Conservation (phyloP, 1,140 invertebrate genomes). For the Drosophila mojavensis region DNA sequence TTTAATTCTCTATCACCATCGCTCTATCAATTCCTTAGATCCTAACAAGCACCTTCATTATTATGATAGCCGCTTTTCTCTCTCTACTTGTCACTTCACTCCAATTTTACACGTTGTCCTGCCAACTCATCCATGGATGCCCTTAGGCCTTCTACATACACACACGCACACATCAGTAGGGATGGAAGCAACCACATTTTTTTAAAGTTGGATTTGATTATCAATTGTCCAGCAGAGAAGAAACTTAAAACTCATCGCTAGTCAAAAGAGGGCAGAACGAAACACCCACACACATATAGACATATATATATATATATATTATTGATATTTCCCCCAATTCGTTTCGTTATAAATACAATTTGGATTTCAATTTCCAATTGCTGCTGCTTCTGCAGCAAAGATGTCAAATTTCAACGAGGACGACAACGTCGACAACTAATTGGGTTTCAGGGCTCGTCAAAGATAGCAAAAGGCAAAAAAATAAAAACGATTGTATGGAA, state of each 20-base stretch:
- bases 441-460: slow-evolving; percentile 69
- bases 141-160: slow-evolving; percentile 2
- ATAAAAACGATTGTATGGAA: slow-evolving; percentile 18
- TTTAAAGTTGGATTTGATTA: slow-evolving; percentile 45
- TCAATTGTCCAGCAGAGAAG: slow-evolving; percentile 29
- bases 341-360: slow-evolving; percentile 68
- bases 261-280: background rate
- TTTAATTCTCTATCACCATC: background rate
- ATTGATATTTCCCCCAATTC: slow-evolving; percentile 42
- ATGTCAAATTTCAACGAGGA: slow-evolving; percentile 70
- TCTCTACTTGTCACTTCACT: background rate
- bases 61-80: background rate
- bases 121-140: slow-evolving; percentile 9
- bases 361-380: slow-evolving; percentile 64
- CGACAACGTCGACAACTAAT: slow-evolving; percentile 62
- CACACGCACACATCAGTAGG: background rate
- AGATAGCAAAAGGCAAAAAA: slow-evolving; percentile 24
- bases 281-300: background rate
- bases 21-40: background rate
- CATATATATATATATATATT: slow-evolving; percentile 4
- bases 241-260: slow-evolving; percentile 14
- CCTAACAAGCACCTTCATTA: slow-evolving; percentile 35
- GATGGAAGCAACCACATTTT: slow-evolving; percentile 20
- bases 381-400: slow-evolving; percentile 19
- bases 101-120: slow-evolving; percentile 26